Conservation (phyloP, 1,140 invertebrate genomes). For the Drosophila melanica region DNA sequence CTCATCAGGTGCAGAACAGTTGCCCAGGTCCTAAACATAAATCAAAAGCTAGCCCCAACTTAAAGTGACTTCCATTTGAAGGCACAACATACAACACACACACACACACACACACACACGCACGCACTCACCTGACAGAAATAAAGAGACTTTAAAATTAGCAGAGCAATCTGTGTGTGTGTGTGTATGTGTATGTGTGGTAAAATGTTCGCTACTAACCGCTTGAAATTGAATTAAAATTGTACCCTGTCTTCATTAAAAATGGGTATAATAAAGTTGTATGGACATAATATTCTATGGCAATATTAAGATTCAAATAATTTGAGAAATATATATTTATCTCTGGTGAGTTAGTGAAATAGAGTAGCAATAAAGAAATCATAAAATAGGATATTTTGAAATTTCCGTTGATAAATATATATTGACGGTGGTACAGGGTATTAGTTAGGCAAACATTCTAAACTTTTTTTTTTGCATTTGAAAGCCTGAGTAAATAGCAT, state of each 20-base stretch:
- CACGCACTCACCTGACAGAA: slow-evolving; percentile 11
- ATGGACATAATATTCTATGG: too few species aligned
- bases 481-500: slow-evolving; percentile 6
- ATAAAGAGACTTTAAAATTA: slow-evolving; percentile 60
- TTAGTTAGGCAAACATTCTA: too few species aligned
- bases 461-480: slow-evolving; percentile 4
- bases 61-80: slow-evolving; percentile 23
- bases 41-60: slow-evolving; percentile 57
- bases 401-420: too few species aligned
- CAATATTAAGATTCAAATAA: too few species aligned
- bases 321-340: too few species aligned
- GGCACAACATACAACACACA: neutral
- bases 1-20: slow-evolving; percentile 63
- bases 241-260: neutral
- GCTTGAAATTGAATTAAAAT: slow-evolving; percentile 23
- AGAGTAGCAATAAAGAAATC: too few species aligned
- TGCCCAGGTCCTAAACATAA: slow-evolving; percentile 47
- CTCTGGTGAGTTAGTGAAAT: too few species aligned
- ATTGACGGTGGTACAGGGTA: too few species aligned
- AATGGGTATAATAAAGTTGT: neutral
- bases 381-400: too few species aligned
- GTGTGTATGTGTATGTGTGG: neutral
- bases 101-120: slow-evolving; percentile 6
- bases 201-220: slow-evolving; percentile 6
- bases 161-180: neutral